phyloP scores from a whole-genome alignment of 2,113 vertebrate genomes.

The Blennius ocellaris region DNA sequence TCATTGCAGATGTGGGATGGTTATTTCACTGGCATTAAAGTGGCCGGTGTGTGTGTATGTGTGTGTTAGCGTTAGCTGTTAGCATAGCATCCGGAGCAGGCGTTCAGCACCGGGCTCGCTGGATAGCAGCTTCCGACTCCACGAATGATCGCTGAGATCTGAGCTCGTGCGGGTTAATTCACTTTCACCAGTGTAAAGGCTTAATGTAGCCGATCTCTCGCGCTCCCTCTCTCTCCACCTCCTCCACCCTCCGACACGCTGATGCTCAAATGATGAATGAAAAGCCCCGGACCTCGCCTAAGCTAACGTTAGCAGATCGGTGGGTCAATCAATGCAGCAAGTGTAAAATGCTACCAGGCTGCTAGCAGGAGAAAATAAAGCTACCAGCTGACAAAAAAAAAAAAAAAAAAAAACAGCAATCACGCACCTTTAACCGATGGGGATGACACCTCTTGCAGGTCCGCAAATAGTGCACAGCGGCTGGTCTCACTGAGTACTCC shows the following conservation, averaged over 20 bases:
- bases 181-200: neutral
- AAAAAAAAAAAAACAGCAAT: conserved; percentile 29
- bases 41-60: conserved; percentile 8
- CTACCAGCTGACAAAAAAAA: conserved; percentile 32
- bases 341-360: conserved; percentile 53
- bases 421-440: conserved; percentile 62
- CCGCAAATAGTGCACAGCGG: conserved; percentile 62
- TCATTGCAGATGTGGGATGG: conserved; percentile 13
- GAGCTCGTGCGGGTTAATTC: too few relatives aligned
- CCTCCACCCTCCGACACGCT: conserved; percentile 7
- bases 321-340: conserved; percentile 56
- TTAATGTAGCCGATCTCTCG: too few relatives aligned
- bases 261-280: conserved; percentile 52
- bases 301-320: conserved; percentile 70
- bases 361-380: conserved; percentile 52
- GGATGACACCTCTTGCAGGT: conserved; percentile 63
- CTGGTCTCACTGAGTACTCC: conserved; percentile 62
- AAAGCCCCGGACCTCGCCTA: conserved; percentile 75
- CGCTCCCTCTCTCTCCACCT: too few relatives aligned
- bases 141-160: too few relatives aligned
- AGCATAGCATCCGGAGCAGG: conserved; percentile 52
- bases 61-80: conserved; percentile 62
- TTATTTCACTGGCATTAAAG: conserved; percentile 43
- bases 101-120: conserved; percentile 76
- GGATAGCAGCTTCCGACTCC: conserved; percentile 68